phyloP scores from a whole-genome alignment of 2,113 vertebrate genomes.

The Raphicerus campestris region DNA sequence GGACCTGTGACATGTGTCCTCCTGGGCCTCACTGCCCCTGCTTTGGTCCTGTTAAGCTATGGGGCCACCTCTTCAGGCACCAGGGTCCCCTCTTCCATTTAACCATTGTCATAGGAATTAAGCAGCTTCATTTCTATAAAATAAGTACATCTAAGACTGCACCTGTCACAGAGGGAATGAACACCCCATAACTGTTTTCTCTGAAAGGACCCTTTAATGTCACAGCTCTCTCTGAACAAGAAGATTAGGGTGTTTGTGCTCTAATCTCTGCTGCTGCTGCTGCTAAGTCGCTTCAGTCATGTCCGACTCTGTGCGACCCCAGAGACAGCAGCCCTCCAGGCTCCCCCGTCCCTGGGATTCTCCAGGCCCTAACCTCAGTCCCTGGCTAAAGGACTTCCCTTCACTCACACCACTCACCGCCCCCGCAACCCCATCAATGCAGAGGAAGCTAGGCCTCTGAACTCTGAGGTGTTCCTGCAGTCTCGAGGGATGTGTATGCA shows the following conservation, averaged over 20 bases:
- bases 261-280: not conserved
- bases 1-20: fast-evolving
- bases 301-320: too few species aligned
- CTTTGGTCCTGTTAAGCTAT: not conserved
- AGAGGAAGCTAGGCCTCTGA: not conserved
- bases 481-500: too few species aligned
- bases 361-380: not conserved
- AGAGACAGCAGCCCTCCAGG: too few species aligned
- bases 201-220: not conserved
- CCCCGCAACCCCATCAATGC: not conserved
- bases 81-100: fast-evolving
- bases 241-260: not conserved
- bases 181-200: not conserved
- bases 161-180: not conserved
- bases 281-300: too few species aligned
- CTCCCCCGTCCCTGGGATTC: too few species aligned
- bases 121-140: not conserved
- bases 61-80: not conserved
- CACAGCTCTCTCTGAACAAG: not conserved
- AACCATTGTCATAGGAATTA: not conserved
- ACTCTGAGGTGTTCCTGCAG: fast-evolving
- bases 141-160: not conserved
- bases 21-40: fast-evolving
- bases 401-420: not conserved
- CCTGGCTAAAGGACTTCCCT: not conserved